Conservation (phyloP, 2,888 invertebrate species). For the Philhelius pedissequus region DNA sequence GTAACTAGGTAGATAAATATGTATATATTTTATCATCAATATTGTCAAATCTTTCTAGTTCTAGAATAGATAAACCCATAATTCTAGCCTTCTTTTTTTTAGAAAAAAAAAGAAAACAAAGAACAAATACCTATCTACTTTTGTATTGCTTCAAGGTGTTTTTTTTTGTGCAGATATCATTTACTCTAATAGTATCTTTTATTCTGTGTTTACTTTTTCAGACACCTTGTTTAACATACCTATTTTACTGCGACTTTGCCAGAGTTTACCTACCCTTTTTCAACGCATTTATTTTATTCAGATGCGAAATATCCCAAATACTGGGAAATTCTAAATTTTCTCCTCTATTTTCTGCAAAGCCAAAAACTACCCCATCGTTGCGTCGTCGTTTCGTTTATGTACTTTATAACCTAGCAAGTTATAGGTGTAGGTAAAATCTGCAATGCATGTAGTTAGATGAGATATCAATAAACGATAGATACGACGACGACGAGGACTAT, state of each 20-base stretch:
- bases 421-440: slow-evolving; percentile 18
- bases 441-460: slow-evolving; percentile 60
- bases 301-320: slow-evolving; percentile 49
- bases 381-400: slow-evolving; percentile 28
- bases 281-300: background rate
- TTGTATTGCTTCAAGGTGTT: no score
- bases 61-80: no score
- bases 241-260: background rate
- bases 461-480: slow-evolving; percentile 57
- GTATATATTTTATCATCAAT: no score
- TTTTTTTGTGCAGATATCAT: no score
- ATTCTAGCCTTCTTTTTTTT: no score
- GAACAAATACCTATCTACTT: no score
- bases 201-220: slow-evolving; percentile 6
- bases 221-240: background rate
- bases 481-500: background rate
- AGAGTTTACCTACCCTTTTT: background rate
- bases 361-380: slow-evolving; percentile 42
- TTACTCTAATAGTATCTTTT: background rate
- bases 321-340: slow-evolving; percentile 41
- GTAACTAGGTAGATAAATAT: no score
- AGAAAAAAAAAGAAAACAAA: no score
- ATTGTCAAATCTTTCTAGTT: no score
- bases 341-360: slow-evolving; percentile 44
- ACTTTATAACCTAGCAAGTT: background rate